phyloP scores from a whole-genome alignment of 2,888 invertebrate species.

The Morinoia aosen region DNA sequence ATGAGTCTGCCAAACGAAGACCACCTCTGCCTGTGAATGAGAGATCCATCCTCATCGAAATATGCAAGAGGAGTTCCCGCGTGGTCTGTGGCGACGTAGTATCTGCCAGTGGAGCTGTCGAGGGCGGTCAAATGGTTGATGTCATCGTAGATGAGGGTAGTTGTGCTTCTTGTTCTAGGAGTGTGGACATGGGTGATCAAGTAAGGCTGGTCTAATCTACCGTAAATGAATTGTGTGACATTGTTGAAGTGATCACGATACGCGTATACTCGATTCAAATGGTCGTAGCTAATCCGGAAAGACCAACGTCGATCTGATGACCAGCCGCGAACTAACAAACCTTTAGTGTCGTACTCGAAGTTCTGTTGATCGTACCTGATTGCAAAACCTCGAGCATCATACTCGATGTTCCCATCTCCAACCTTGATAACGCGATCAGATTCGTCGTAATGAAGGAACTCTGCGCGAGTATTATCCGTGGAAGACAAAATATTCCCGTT shows the following conservation, averaged over 20 bases:
- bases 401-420: slow-evolving; percentile 69
- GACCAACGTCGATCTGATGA: slow-evolving; percentile 61
- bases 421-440: slow-evolving; percentile 78
- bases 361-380: slow-evolving; percentile 92
- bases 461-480: slow-evolving; percentile 77
- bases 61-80: slow-evolving; percentile 92
- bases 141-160: slow-evolving; percentile 90
- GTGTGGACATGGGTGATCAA: slow-evolving; percentile 92
- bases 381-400: slow-evolving; percentile 88
- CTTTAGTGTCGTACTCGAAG: slow-evolving; percentile 92
- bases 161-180: slow-evolving; percentile 86
- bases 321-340: slow-evolving; percentile 87
- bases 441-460: slow-evolving; percentile 89
- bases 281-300: slow-evolving; percentile 84
- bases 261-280: slow-evolving; percentile 86
- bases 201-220: slow-evolving; percentile 84
- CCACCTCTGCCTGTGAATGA: slow-evolving; percentile 90
- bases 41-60: slow-evolving; percentile 90
- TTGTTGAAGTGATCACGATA: slow-evolving; percentile 93
- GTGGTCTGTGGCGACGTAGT: slow-evolving; percentile 91
- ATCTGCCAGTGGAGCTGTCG: slow-evolving; percentile 77
- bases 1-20: slow-evolving; percentile 92
- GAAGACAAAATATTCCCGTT: slow-evolving; percentile 93
- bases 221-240: slow-evolving; percentile 94
- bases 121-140: slow-evolving; percentile 85